A percentile compares a stretch with the other conserved stretches of the same genome.
Conservation (phyloP, 2,797 vertebrate genomes). For the Anableps anableps region DNA sequence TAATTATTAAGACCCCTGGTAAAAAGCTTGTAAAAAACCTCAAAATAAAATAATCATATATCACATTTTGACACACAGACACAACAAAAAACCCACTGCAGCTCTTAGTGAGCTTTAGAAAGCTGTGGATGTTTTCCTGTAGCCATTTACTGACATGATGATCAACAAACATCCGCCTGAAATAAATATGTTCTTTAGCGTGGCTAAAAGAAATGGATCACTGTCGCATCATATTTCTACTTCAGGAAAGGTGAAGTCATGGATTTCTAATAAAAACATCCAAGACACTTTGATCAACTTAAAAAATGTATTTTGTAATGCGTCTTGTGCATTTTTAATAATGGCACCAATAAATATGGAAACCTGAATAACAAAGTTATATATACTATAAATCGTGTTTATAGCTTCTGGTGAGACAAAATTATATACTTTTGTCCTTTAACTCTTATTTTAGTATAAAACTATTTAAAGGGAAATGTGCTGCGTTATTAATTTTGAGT, state of each 20-base stretch:
- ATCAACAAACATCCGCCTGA: neutral
- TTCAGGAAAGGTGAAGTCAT: too few species aligned
- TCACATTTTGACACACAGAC: too few species aligned
- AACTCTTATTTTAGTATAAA: neutral
- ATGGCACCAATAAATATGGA: neutral
- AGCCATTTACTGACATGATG: neutral
- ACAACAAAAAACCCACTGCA: too few species aligned
- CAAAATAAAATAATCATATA: too few species aligned
- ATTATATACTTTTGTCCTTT: neutral
- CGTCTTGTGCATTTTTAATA: neutral
- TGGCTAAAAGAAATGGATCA: too few species aligned
- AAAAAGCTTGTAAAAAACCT: too few species aligned
- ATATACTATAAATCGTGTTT: neutral
- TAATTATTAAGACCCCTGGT: too few species aligned
- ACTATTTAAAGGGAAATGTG: neutral
- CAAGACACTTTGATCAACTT: neutral
- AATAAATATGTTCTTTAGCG: neutral
- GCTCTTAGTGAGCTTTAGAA: too few species aligned
- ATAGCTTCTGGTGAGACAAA: constrained; percentile 1
- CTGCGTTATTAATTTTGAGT: neutral
- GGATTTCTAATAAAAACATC: neutral
- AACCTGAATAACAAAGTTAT: neutral
- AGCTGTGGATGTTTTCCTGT: neutral
- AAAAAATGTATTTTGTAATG: neutral
- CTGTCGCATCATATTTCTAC: too few species aligned